Conservation (phyloP, 2,113 vertebrate genomes). For the Clarias batrachus region DNA sequence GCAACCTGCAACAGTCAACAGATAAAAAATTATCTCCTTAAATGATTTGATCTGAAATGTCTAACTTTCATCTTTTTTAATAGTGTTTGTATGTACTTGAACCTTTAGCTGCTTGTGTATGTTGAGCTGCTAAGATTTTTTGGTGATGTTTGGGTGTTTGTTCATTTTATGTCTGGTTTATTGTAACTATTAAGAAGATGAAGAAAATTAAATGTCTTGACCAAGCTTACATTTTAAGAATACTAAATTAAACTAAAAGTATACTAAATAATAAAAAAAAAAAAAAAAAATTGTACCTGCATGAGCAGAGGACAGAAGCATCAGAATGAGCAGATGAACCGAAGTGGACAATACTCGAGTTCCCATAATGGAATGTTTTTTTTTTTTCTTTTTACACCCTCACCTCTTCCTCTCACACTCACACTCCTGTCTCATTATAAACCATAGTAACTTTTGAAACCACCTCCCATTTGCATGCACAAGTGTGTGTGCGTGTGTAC, state of each 20-base stretch:
- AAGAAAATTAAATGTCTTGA: not conserved
- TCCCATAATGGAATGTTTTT: slow-evolving; percentile 33
- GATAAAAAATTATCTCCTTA: not conserved
- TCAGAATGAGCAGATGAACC: not conserved
- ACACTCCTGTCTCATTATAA: slow-evolving; percentile 9
- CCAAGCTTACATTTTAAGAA: too few relatives aligned
- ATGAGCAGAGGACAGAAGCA: not conserved
- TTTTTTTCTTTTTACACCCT: slow-evolving; percentile 4
- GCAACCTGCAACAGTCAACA: not conserved
- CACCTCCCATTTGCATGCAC: slow-evolving; percentile 17
- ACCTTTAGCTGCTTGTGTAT: not conserved
- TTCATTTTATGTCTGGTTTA: not conserved
- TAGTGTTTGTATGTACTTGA: too few relatives aligned
- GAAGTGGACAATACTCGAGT: not conserved
- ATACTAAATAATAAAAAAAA: too few relatives aligned
- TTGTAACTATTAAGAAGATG: not conserved
- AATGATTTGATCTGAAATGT: not conserved
- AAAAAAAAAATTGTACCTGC: too few relatives aligned
- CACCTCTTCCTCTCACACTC: not conserved
- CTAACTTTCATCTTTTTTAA: not conserved
- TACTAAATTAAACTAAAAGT: too few relatives aligned
- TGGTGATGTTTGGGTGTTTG: not conserved
- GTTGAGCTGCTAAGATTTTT: not conserved
- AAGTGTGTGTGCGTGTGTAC: slow-evolving; percentile 17
- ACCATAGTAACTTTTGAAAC: not conserved